phyloP scores from a whole-genome alignment of 2,113 vertebrate species.

The Perca schrenkii region DNA sequence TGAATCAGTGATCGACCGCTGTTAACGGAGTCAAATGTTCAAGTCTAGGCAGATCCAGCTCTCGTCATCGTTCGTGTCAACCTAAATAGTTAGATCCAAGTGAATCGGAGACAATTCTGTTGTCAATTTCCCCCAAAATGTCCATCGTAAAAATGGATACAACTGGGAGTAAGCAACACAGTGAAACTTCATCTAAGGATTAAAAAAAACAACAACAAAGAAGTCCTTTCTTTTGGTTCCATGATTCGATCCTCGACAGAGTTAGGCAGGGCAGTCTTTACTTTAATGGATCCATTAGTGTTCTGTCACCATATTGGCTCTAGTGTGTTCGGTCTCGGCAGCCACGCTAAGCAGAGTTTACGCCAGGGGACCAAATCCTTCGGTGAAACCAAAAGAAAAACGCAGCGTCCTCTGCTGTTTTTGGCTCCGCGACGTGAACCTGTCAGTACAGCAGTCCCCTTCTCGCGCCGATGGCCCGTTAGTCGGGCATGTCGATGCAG shows the following conservation, averaged over 20 bases:
- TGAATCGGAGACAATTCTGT: not conserved
- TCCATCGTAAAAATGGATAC: not conserved
- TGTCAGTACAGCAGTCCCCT: not conserved
- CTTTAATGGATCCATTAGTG: not conserved
- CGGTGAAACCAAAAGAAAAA: slow-evolving; percentile 8
- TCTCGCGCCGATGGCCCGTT: not conserved
- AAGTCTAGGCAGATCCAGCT: slow-evolving; percentile 28
- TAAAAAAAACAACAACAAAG: not conserved
- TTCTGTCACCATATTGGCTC: not conserved
- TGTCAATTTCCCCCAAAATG: not conserved
- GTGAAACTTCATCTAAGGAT: slow-evolving; percentile 9
- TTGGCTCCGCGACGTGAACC: not conserved
- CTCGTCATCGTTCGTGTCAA: not conserved
- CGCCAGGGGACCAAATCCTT: slow-evolving; percentile 19
- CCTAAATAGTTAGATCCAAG: not conserved
- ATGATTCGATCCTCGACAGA: not conserved
- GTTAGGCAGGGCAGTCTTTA: not conserved
- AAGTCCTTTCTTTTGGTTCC: not conserved
- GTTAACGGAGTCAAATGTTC: not conserved
- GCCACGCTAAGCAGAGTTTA: slow-evolving; percentile 10
- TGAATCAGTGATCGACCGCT: not conserved
- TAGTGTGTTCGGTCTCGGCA: not conserved
- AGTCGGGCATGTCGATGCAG: slow-evolving; percentile 98
- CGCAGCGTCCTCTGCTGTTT: slow-evolving; percentile 29
- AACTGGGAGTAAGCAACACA: slow-evolving; percentile 8